Percentiles rank a stretch among this genome's conserved stretches.
Evolutionary conservation across 2,113 vertebrate genomes (phyloP).

Genomic region (Mobula hypostoma): DNA sequence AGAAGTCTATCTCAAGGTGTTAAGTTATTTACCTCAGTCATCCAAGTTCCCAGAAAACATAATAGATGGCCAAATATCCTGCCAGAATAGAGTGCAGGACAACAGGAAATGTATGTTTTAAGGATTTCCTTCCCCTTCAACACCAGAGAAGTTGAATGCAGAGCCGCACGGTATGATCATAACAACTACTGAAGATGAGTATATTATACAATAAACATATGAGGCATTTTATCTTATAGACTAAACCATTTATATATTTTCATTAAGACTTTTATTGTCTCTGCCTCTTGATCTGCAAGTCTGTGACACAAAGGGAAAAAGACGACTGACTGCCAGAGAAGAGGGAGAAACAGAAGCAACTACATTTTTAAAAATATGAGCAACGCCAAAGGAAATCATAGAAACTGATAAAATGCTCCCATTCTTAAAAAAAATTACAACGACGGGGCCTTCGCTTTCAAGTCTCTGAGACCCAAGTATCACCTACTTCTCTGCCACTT

Average conservation of each 20-base stretch:
- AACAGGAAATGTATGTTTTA: not conserved
- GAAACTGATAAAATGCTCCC: not conserved
- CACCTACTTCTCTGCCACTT: not conserved
- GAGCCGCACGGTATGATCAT: not conserved
- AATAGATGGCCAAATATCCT: not conserved
- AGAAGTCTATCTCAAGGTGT: not conserved
- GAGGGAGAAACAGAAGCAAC: not conserved
- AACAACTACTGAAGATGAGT: not conserved
- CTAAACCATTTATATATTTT: not conserved
- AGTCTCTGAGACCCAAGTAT: not conserved
- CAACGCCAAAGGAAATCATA: slow-evolving; percentile 8
- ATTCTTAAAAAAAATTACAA: not conserved
- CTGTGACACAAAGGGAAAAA: not conserved
- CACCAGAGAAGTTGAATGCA: not conserved
- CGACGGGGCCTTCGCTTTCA: not conserved
- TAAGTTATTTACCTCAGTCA: not conserved
- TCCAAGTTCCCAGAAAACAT: not conserved
- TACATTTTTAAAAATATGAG: not conserved
- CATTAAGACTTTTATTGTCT: not conserved
- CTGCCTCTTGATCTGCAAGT: not conserved
- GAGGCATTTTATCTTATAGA: not conserved
- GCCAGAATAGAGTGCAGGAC: not conserved
- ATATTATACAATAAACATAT: not conserved
- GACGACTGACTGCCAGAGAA: not conserved
- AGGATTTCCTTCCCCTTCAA: not conserved